Evolutionary conservation across 2,888 invertebrate species (phyloP), one percentile per base, ranked within the genome.

Genomic region (Amphipyra tragopoginis): DNA sequence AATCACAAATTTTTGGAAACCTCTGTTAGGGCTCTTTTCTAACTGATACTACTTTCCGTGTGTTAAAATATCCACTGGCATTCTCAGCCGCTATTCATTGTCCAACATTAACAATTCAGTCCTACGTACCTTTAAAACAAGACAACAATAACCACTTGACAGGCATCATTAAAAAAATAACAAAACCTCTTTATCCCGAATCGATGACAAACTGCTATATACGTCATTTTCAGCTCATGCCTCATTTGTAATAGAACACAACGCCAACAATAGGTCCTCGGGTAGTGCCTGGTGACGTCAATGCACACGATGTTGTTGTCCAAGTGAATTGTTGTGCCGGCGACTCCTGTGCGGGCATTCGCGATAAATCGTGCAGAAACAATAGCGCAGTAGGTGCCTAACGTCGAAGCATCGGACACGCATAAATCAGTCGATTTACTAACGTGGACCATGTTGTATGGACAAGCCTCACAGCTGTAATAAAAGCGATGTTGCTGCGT

Each of bases 361-460:
- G 82, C 87, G 82, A 93, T 94, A 94, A 93, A 93, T 94, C 86
- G 86, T 81, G 80, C 82, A 85, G 86, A 92, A 92, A 94, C 93
- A 93, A 94, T 93, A 90, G 92, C 85, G 75, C 82, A 86, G 80
- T 83, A 81, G 84, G 83, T 84, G 82, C 80, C 85, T 76, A 80
- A 70, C 85, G 82, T 82, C 85, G 82, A 81, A 83, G 81, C 85
- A 83, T 86, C 81, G 86, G 86, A 86, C 85, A 83, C 73, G 81
- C 87, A 89, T 93, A 93, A 93, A 93, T 93, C 93, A 91, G 86
- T 81, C 82, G 83, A 77, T 81, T 84, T 81, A 86, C 84, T 82
- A 86, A 83, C 84, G 84, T 74, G 77, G 71, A 72, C 85, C 87
- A 79, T 85, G 86, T 86, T 90, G 87, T 86, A 89, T 86, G 85